phyloP scores from a whole-genome alignment of 37 sponge, comb jelly and placozoan species.

The Ianthella basta region DNA sequence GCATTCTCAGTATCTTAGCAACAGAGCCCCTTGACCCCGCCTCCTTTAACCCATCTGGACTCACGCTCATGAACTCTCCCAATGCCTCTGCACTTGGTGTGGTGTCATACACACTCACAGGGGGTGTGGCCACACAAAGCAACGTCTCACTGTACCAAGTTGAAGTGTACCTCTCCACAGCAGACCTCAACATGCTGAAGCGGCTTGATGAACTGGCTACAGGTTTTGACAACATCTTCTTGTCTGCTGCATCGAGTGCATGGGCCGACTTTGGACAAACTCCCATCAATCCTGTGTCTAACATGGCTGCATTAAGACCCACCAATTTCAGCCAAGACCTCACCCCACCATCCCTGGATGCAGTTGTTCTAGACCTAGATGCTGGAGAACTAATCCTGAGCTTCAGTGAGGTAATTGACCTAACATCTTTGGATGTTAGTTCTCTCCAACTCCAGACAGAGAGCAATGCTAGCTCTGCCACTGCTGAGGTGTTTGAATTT shows the following conservation, averaged over 20 bases:
- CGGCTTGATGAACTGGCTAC: constrained; percentile 73
- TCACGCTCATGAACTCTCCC: constrained; percentile 76
- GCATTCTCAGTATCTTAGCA: constrained; percentile 61
- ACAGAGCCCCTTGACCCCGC: constrained; percentile 89
- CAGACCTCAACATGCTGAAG: constrained; percentile 79
- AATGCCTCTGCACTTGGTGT: constrained; percentile 55
- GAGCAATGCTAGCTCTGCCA: neutral
- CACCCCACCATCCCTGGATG: constrained; percentile 54
- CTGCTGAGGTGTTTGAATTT: constrained; percentile 40
- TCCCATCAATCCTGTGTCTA: constrained; percentile 62
- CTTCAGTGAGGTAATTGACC: constrained; percentile 76
- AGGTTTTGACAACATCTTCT: constrained; percentile 38
- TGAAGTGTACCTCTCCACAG: constrained; percentile 64
- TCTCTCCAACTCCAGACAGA: constrained; percentile 66
- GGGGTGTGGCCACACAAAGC: constrained; percentile 68
- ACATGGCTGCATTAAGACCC: constrained; percentile 66
- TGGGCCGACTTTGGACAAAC: constrained; percentile 83
- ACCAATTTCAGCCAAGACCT: constrained; percentile 59
- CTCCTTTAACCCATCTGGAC: constrained; percentile 64
- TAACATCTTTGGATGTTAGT: constrained; percentile 45
- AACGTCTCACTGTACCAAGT: constrained; percentile 60
- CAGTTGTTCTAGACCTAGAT: constrained; percentile 70
- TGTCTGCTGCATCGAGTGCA: constrained; percentile 51
- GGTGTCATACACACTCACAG: constrained; percentile 72
- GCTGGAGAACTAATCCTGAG: constrained; percentile 51